phyloP scores from a whole-genome alignment of 2,888 invertebrate species.

The Macrophya annulata region DNA sequence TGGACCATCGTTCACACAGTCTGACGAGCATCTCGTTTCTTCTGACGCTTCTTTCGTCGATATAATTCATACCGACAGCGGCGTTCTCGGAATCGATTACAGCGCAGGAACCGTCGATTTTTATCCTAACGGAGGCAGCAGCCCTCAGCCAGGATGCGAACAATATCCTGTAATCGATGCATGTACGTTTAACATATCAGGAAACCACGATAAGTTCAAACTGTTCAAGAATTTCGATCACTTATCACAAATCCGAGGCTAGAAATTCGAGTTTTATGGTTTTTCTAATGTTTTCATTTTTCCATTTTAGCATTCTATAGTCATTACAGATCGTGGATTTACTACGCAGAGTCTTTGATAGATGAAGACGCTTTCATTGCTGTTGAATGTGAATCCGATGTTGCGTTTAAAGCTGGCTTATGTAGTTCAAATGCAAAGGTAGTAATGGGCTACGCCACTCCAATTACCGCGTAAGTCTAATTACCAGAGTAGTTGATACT shows the following conservation, averaged over 20 bases:
- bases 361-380: conserved; percentile 15
- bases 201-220: too few relatives aligned
- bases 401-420: conserved; percentile 36
- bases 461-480: conserved; percentile 55
- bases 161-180: neutral
- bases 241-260: too few relatives aligned
- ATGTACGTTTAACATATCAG: neutral
- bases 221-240: too few relatives aligned
- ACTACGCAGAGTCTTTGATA: conserved; percentile 79
- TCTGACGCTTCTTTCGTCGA: conserved; percentile 80
- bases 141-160: conserved; percentile 80
- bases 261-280: neutral
- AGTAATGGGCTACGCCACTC: conserved; percentile 69
- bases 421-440: conserved; percentile 57
- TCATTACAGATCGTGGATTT: conserved; percentile 81
- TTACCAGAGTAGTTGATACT: neutral
- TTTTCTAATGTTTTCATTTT: neutral
- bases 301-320: conserved; percentile 80
- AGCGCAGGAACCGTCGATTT: conserved; percentile 79
- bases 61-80: conserved; percentile 80
- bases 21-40: conserved; percentile 70
- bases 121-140: conserved; percentile 80
- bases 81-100: conserved; percentile 76
- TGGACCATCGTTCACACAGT: conserved; percentile 79
- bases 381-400: conserved; percentile 60